These are phyloP conservation scores for Hoplodrina blanda DNA, from an alignment of 2,888 invertebrate species.

Conservation along the genomic window DNA sequence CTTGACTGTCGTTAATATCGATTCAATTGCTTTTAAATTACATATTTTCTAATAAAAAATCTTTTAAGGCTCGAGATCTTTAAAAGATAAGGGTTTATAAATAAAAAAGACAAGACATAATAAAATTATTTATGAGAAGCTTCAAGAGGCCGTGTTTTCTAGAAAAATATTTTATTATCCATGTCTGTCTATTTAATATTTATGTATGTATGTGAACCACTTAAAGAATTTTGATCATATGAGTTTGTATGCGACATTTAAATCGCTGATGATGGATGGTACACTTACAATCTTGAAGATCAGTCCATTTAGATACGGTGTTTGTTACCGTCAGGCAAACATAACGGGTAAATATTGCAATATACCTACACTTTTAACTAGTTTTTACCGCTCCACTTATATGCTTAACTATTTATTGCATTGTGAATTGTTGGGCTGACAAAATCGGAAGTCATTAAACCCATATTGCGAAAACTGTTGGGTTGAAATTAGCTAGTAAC, in stretches of 20 bases:
- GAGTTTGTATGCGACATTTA: constrained; percentile 56
- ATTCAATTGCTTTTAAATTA: constrained; percentile 38
- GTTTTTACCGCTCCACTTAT: constrained; percentile 21
- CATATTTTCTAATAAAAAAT: constrained; percentile 25
- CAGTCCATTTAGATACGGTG: constrained; percentile 55
- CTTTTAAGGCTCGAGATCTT: constrained; percentile 15
- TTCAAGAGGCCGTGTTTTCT: constrained; percentile 23
- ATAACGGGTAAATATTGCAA: constrained; percentile 19
- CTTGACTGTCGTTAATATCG: constrained; percentile 10
- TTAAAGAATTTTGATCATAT: constrained; percentile 49
- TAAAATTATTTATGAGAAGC: constrained; percentile 7
- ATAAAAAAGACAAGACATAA: constrained; percentile 24
- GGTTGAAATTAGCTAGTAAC: constrained; percentile 26
- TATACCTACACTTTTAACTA: constrained; percentile 8
- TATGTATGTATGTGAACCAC: constrained; percentile 38
- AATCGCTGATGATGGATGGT: constrained; percentile 54
- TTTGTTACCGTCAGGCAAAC: constrained; percentile 58
- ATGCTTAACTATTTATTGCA: constrained; percentile 47
- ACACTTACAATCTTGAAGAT: constrained; percentile 36
- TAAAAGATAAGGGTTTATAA: constrained; percentile 17
- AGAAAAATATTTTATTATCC: constrained; percentile 41
- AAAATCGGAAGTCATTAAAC: constrained; percentile 55
- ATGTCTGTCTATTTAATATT: constrained; percentile 25
- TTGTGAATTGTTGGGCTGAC: constrained; percentile 42
- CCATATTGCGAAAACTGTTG: constrained; percentile 30